Evolutionary conservation across 1,140 invertebrate genomes (phyloP), one percentile per base, ranked within the genome.

Genomic region (Platyscapa corneri): DNA sequence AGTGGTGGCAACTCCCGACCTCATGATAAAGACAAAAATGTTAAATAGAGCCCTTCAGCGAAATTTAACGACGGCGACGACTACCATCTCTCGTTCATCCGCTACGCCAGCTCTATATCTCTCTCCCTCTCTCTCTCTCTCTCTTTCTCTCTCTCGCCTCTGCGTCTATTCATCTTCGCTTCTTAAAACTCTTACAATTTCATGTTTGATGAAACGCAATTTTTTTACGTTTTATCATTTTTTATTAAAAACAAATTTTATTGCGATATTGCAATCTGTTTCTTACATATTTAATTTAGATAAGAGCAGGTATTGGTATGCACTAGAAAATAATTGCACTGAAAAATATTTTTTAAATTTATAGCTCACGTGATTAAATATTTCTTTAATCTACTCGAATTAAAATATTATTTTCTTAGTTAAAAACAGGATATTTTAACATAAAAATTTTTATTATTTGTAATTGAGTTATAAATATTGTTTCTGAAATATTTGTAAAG

Each of bases 21-120:
- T 64, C 76, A 76, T 74, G 83, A 84, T 84, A 79, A 84, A 79
- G 77, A 49, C 77, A 80, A 84, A 84, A 84, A 79, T 74, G 76
- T 74, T 79, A 84, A 84, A 79, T 78, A 67, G 67, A 84, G 64
- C 76, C 77, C 83, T 84, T 84, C 83, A 84, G 64, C 60, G 42
- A 65, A 78, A 78, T 84, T 84, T 84, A 84, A 84, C 64, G 83
- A 84, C 75, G 56, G 34, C 80, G 65, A 60, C n/a, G 32, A 30
- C 56, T 60, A 60, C 53, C 23, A 34, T 20, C 74, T 76, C 49
- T 34, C 60, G 42, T 10, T 64, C n/a, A 65, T 27, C 30, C n/a
- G n/a, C 37, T 32, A 16, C 46, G 16, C 27, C 8, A 7, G 34
- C 53, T 64, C 20, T 56, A 56, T 56, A 2, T 42, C 42, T 8